phyloP scores from a whole-genome alignment of 2,797 vertebrate genomes.

The Lerista edwardsae region DNA sequence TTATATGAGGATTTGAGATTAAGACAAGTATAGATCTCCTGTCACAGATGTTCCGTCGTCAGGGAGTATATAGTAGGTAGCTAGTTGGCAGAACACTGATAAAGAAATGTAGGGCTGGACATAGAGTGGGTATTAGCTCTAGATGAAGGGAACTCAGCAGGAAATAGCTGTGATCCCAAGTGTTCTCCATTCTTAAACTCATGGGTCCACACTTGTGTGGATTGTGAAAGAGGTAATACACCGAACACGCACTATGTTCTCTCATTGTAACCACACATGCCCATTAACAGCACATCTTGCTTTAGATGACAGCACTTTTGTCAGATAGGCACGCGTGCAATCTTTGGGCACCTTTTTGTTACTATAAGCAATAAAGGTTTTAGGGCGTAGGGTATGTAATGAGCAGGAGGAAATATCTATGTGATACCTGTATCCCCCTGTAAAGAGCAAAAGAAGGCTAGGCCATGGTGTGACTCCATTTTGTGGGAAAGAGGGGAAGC shows the following conservation, averaged over 20 bases:
- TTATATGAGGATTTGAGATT: neutral
- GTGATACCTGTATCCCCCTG: neutral
- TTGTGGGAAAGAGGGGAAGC: too few species aligned
- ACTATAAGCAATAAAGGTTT: neutral
- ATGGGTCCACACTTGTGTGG: neutral
- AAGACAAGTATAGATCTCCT: neutral
- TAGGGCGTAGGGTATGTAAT: neutral
- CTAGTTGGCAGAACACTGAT: neutral
- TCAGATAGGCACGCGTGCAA: too few species aligned
- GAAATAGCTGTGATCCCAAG: neutral
- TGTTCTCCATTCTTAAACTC: neutral
- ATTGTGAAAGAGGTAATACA: neutral
- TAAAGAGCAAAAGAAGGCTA: too few species aligned
- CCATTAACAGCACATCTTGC: neutral
- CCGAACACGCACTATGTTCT: neutral
- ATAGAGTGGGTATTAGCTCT: conserved; percentile 15
- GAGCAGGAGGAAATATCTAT: neutral
- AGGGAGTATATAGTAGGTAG: neutral
- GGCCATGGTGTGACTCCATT: too few species aligned
- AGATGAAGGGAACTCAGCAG: conserved; percentile 11
- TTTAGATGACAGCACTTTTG: neutral
- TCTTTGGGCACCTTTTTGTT: neutral
- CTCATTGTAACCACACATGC: neutral
- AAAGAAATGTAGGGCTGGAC: conserved; percentile 18
- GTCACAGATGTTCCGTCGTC: neutral